Evolutionary conservation across 2,113 vertebrate species (phyloP).

Genomic region (Amblyornis subalaris): DNA sequence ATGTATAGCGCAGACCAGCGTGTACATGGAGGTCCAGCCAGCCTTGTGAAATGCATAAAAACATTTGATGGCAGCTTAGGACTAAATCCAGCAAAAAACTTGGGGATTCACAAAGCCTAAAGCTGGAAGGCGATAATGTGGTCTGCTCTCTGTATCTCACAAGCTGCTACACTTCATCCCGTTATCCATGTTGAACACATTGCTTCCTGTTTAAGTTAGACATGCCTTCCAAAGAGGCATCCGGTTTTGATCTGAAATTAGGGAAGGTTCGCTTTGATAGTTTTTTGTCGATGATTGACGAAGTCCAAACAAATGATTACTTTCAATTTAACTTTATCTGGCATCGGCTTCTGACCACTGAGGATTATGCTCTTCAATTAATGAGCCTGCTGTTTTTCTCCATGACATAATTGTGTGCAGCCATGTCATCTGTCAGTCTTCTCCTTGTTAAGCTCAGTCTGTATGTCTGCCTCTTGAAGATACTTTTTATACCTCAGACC

Average conservation of each 20-base stretch:
- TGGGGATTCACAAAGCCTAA: not conserved
- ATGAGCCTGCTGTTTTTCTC: not conserved
- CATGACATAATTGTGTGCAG: not conserved
- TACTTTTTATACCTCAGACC: not conserved
- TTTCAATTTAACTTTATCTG: conserved; percentile 33
- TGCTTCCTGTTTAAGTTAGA: conserved; percentile 50
- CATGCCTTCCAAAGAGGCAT: conserved; percentile 22
- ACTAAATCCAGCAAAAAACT: not conserved
- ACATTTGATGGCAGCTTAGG: not conserved
- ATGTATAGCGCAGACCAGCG: fast-evolving
- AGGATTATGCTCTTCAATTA: not conserved
- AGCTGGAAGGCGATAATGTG: not conserved
- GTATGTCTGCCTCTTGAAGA: not conserved
- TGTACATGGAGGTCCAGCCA: not conserved
- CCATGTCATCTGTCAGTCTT: not conserved
- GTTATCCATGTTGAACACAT: conserved; percentile 24
- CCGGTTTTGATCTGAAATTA: conserved; percentile 45
- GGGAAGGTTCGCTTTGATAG: conserved; percentile 42
- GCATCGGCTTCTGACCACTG: not conserved
- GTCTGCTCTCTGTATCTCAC: conserved; percentile 55
- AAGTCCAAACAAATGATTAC: conserved; percentile 44
- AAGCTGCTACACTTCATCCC: conserved; percentile 32
- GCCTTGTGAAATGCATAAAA: not conserved
- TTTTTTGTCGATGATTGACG: not conserved
- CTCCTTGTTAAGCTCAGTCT: not conserved